A percentile compares a stretch with the other conserved stretches of the same genome.
phyloP scores from a whole-genome alignment of 2,113 vertebrate genomes.

The Pavo muticus region DNA sequence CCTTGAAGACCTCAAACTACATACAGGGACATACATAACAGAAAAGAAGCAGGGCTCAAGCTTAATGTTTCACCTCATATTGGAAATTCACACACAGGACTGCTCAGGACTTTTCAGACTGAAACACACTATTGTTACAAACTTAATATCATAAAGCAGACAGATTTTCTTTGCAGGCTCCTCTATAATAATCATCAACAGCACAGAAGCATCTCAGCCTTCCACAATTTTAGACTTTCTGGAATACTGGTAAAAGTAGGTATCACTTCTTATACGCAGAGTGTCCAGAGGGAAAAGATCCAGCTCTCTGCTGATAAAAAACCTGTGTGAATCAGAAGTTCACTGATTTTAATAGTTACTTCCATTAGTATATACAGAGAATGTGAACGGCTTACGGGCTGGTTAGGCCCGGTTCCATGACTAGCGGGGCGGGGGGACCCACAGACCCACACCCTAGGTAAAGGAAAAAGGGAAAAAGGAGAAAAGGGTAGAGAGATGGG shows the following conservation, averaged over 20 bases:
- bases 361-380: not conserved
- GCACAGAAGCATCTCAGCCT: not conserved
- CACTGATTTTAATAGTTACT: not conserved
- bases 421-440: too few relatives aligned
- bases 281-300: not conserved
- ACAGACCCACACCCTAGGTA: too few relatives aligned
- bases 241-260: not conserved
- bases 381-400: too few relatives aligned
- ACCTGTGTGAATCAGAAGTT: not conserved
- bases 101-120: not conserved
- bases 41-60: not conserved
- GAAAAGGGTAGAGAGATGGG: too few relatives aligned
- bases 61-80: not conserved
- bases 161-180: not conserved
- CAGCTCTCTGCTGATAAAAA: not conserved
- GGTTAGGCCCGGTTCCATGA: too few relatives aligned
- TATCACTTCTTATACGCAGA: not conserved
- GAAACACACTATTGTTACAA: not conserved
- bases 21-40: rapidly evolving
- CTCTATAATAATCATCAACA: rapidly evolving
- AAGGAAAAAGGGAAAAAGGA: too few relatives aligned
- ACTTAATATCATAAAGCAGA: not conserved
- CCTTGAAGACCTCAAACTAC: not conserved
- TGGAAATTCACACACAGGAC: not conserved
- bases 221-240: not conserved